These are phyloP conservation scores for Platycheirus rosarum DNA, from an alignment of 2,888 invertebrate genomes.

Conservation along the genomic window DNA sequence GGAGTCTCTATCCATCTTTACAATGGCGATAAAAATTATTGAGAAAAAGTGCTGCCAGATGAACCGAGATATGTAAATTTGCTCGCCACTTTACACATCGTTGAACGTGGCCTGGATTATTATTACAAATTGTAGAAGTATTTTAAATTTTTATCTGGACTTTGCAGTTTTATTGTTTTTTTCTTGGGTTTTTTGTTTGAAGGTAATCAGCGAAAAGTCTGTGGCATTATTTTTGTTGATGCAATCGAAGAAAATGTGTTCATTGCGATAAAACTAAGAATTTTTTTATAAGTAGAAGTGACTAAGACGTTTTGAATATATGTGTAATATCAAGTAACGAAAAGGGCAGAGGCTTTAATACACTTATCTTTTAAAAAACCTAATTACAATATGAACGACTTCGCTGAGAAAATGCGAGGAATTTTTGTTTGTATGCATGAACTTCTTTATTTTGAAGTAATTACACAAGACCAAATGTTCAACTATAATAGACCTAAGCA, in stretches of 20 bases:
- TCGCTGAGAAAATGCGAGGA: too few species aligned
- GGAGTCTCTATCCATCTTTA: conserved; percentile 12
- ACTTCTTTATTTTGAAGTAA: too few species aligned
- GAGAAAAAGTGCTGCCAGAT: conserved; percentile 58
- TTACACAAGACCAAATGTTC: too few species aligned
- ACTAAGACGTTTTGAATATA: too few species aligned
- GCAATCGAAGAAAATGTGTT: conserved; percentile 23
- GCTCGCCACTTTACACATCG: conserved; percentile 26
- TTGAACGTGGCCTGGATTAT: conserved; percentile 31
- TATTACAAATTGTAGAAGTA: conserved; percentile 26
- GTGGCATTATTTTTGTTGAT: neutral
- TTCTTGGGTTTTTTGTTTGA: neutral
- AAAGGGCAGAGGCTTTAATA: too few species aligned
- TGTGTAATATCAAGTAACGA: too few species aligned
- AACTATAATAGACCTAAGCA: too few species aligned
- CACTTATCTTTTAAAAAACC: too few species aligned
- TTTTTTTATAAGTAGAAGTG: neutral
- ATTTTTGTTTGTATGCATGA: too few species aligned
- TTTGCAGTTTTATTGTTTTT: neutral
- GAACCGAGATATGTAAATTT: conserved; percentile 55
- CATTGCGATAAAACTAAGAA: neutral
- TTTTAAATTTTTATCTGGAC: conserved; percentile 27
- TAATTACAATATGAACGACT: too few species aligned
- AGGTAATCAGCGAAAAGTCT: conserved; percentile 10
- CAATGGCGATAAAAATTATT: conserved; percentile 32